phyloP scores from a whole-genome alignment of 2,113 vertebrate genomes.

The Camelus bactrianus region DNA sequence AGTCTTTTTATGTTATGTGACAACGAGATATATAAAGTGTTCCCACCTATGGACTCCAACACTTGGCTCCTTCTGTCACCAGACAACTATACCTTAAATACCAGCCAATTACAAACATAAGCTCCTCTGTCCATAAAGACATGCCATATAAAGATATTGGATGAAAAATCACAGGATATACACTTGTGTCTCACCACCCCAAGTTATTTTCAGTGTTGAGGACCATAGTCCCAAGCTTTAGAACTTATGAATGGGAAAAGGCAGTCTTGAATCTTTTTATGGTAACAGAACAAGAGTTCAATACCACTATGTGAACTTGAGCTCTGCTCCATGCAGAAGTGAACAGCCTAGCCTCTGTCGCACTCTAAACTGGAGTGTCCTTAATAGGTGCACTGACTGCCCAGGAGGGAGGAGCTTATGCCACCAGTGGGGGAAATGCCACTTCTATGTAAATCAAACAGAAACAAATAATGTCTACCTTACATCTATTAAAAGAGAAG shows the following conservation, averaged over 20 bases:
- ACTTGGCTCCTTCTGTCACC: not conserved
- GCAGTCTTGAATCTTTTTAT: not conserved
- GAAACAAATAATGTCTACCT: not conserved
- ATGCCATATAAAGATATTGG: not conserved
- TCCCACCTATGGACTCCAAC: not conserved
- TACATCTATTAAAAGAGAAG: not conserved
- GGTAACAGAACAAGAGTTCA: not conserved
- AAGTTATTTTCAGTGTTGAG: not conserved
- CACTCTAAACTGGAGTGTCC: not conserved
- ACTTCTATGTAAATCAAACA: not conserved
- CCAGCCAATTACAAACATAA: not conserved
- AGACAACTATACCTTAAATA: not conserved
- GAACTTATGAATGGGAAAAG: not conserved
- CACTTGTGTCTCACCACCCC: not conserved
- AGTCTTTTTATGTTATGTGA: not conserved
- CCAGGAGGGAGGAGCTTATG: not conserved
- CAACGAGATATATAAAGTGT: not conserved
- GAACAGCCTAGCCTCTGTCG: not conserved
- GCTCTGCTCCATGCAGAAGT: not conserved
- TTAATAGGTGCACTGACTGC: not conserved
- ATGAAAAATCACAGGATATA: not conserved
- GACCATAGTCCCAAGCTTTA: not conserved
- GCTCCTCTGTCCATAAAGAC: not conserved
- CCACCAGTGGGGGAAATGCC: not conserved
- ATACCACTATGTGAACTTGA: not conserved